Percentiles rank a stretch among this genome's conserved stretches.
These are phyloP conservation scores for Moxostoma hubbsi DNA, from an alignment of 2,797 vertebrate species.

Conservation along the genomic window DNA sequence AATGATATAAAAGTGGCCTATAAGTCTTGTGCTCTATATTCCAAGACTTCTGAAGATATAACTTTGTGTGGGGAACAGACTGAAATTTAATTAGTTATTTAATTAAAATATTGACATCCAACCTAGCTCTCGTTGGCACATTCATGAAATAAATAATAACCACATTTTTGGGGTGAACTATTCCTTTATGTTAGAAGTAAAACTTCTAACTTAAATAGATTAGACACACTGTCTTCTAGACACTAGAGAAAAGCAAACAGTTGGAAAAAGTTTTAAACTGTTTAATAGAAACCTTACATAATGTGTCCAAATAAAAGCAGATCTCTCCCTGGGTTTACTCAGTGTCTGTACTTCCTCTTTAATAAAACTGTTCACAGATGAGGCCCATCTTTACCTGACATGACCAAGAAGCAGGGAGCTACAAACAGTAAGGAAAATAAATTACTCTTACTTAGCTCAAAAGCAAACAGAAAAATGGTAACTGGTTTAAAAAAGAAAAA, in stretches of 20 bases:
- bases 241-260: constrained; percentile 66
- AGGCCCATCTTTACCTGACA: constrained; percentile 27
- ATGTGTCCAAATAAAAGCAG: constrained; percentile 9
- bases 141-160: too few relatives aligned
- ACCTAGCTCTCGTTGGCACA: too few relatives aligned
- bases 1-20: too few relatives aligned
- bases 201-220: constrained; percentile 5
- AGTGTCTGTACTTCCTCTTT: constrained; percentile 21
- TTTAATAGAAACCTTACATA: constrained; percentile 37
- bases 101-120: too few relatives aligned
- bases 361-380: constrained; percentile 27
- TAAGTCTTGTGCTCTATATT: too few relatives aligned
- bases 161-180: not conserved
- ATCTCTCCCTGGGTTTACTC: constrained; percentile 13
- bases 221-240: constrained; percentile 32
- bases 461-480: not conserved
- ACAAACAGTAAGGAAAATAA: not conserved
- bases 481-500: too few relatives aligned
- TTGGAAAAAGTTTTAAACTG: constrained; percentile 15
- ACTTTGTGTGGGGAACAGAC: too few relatives aligned
- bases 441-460: not conserved
- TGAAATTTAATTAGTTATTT: too few relatives aligned
- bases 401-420: constrained; percentile 2
- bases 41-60: too few relatives aligned
- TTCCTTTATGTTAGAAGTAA: not conserved